Base-by-base conservation (phyloP, 2,888 invertebrate genomes). In the Salticus scenicus region DNA sequence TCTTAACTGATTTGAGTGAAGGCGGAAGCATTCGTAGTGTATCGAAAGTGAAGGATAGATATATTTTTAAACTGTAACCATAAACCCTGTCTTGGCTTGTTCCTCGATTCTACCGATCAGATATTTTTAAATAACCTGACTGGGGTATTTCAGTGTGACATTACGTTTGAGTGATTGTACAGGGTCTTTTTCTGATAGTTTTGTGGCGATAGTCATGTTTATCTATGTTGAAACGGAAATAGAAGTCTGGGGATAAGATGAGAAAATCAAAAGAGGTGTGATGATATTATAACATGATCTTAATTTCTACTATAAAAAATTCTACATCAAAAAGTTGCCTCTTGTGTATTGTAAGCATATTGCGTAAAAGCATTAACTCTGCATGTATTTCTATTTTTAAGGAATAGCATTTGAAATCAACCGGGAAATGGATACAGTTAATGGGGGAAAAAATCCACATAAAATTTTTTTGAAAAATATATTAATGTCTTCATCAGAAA, bases 101-200 rank as follows among this genome's bases (percentile, higher is more conserved):
- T 77, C 69, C 33, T 77, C 57, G n/a, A 41, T 63, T 66, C 31
- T 33, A 20, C 51, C 74, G 80, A 80, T 80, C 80, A 69, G 80
- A 67, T 80, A 80, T 80, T 80, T 80, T 80, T 80, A 80, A 73
- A 80, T 80, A 73, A 64, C 73, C 71, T 30, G 71, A 71, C 70
- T 66, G 69, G 73, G 80, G 51, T 47, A 80, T 80, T 47, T 73
- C 57, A 74, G 80, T 73, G 80, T 73, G 80, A 80, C 80, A 74
- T 47, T 80, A 73, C 74, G 67, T 73, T 80, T 80, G 80, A 80
- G 67, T 73, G 67, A 80, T 80, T 74, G 73, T 69, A 57, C 72
- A 27, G 66, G 28, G 30, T 64, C 42, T 73, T 57, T 66, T 41
- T 67, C 14, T 33, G 20, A 67, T 67, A 31, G 33, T 31, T 27